phyloP scores from a whole-genome alignment of 2,888 invertebrate genomes.

The Tetragonisca angustula region DNA sequence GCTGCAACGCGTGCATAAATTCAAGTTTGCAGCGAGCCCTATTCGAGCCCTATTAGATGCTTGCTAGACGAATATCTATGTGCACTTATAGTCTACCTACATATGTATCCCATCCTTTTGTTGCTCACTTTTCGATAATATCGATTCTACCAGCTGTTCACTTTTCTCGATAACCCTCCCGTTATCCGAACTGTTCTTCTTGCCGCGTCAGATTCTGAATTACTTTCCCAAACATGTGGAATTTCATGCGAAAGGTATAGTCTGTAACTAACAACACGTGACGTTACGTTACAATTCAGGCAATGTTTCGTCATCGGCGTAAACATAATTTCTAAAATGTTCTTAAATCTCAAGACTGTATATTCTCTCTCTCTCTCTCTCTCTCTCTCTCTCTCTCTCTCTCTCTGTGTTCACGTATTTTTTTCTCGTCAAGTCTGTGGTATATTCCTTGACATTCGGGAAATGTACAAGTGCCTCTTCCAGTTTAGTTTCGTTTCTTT shows the following conservation, averaged over 20 bases:
- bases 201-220: not conserved
- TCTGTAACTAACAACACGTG: no score
- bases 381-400: no score
- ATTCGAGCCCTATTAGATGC: conserved; percentile 58
- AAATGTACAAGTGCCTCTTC: conserved; percentile 15
- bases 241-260: no score
- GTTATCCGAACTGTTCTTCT: not conserved
- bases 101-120: conserved; percentile 55
- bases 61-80: conserved; percentile 60
- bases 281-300: no score
- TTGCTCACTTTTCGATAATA: conserved; percentile 65
- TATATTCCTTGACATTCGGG: not conserved
- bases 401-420: not conserved
- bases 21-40: conserved; percentile 72
- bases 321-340: no score
- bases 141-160: conserved; percentile 50
- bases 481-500: conserved; percentile 18
- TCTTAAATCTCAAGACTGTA: no score
- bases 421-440: not conserved
- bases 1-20: conserved; percentile 75
- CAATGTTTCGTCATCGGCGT: no score
- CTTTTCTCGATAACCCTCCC: conserved; percentile 33
- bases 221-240: no score
- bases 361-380: no score
- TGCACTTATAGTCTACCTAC: conserved; percentile 38